phyloP scores from a whole-genome alignment of 2,113 vertebrate genomes.

The Pituophis catenifer region DNA sequence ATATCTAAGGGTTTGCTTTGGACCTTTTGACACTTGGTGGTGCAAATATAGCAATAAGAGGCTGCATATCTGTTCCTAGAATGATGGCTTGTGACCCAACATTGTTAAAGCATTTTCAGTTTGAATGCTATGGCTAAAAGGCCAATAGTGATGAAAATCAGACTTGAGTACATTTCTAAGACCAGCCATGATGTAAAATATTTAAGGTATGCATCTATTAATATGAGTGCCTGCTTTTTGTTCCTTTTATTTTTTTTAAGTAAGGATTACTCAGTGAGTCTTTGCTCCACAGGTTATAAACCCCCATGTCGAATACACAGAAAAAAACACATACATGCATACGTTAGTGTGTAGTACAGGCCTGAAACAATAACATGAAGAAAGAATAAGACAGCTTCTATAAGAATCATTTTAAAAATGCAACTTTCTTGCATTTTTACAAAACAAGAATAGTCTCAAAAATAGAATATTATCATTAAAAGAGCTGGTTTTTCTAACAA shows the following conservation, averaged over 20 bases:
- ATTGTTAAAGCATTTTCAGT: background rate
- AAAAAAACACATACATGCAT: background rate
- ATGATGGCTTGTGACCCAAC: background rate
- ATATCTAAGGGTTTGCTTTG: too few species aligned
- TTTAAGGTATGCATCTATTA: background rate
- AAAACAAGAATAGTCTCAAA: background rate
- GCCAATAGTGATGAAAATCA: background rate
- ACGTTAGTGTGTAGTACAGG: background rate
- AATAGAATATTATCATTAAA: background rate
- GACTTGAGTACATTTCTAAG: background rate
- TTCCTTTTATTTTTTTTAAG: too few species aligned
- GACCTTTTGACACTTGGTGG: too few species aligned
- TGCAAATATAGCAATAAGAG: too few species aligned
- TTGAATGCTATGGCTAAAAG: background rate
- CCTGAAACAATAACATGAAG: background rate
- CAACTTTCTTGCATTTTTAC: background rate
- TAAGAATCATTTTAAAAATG: background rate
- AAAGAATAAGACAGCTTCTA: background rate
- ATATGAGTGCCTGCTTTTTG: background rate
- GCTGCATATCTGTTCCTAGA: background rate
- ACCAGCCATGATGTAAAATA: background rate
- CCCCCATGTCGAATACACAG: background rate
- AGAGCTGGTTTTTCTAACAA: background rate
- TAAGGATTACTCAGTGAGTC: too few species aligned
- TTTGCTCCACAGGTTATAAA: background rate